Evolutionary conservation across 2,113 vertebrate species (phyloP).

Genomic region (Romanogobio albipinnatus): DNA sequence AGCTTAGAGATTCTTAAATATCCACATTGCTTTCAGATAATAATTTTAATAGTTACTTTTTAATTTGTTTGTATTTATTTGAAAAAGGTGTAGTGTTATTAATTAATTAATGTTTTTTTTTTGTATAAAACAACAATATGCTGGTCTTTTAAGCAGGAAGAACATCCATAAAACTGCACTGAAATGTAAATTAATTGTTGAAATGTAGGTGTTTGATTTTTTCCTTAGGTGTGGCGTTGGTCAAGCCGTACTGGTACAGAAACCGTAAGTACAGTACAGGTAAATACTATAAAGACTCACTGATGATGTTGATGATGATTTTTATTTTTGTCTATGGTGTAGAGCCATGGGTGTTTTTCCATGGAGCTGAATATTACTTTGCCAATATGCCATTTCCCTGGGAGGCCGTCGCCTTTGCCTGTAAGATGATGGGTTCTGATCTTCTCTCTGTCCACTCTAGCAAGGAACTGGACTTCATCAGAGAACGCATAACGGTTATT

Average conservation of each 20-base stretch:
- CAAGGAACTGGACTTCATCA: slow-evolving; percentile 85
- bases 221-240: slow-evolving; percentile 82
- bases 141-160: not conserved
- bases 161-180: not conserved
- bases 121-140: not conserved
- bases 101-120: not conserved
- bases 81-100: not conserved
- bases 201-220: slow-evolving; percentile 10
- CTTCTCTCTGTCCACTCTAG: slow-evolving; percentile 84
- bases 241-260: slow-evolving; percentile 85
- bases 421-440: slow-evolving; percentile 82
- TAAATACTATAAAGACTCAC: not conserved
- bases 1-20: too few relatives aligned
- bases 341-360: slow-evolving; percentile 90
- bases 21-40: not conserved
- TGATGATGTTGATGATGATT: not conserved
- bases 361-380: slow-evolving; percentile 78
- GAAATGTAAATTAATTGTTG: not conserved
- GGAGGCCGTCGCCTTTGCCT: slow-evolving; percentile 81
- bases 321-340: slow-evolving; percentile 36
- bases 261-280: slow-evolving; percentile 79
- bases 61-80: not conserved
- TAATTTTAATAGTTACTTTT: not conserved
- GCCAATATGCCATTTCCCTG: slow-evolving; percentile 75
- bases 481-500: slow-evolving; percentile 83